Conservation (phyloP, 2,797 vertebrate species). For the Alca torda region DNA sequence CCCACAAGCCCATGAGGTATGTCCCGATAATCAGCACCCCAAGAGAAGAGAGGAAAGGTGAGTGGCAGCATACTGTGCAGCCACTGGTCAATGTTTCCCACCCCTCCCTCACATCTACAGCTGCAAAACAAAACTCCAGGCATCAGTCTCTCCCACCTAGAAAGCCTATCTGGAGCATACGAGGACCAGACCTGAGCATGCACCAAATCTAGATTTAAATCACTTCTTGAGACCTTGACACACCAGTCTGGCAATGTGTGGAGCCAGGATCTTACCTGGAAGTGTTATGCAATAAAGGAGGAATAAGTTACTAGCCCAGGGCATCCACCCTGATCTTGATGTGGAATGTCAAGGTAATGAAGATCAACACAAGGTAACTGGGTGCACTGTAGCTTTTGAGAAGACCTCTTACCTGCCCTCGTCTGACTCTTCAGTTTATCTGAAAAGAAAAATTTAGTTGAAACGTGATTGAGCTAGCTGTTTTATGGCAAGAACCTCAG, state of each 20-base stretch:
- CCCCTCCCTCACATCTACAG: fast-evolving
- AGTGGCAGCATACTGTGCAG: not conserved
- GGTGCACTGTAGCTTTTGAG: not conserved
- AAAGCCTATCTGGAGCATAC: not conserved
- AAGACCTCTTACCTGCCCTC: not conserved
- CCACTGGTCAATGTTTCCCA: not conserved
- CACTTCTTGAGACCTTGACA: not conserved
- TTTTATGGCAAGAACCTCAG: not conserved
- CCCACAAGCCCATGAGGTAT: fast-evolving
- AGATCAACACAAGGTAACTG: not conserved
- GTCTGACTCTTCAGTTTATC: not conserved
- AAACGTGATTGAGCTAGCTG: not conserved
- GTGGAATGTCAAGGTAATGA: not conserved
- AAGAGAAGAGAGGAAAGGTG: not conserved
- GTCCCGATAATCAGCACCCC: not conserved
- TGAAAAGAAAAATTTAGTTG: not conserved
- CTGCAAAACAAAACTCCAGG: not conserved
- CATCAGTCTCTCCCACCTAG: not conserved
- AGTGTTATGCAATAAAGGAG: not conserved
- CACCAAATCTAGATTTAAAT: not conserved
- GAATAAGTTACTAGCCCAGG: not conserved
- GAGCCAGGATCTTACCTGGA: not conserved
- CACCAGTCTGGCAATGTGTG: not conserved
- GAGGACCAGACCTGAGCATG: not conserved
- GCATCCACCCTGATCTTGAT: not conserved